Evolutionary conservation across 2,888 invertebrate genomes (phyloP), one percentile per base, ranked within the genome.

Genomic region (Trilocha varians): DNA sequence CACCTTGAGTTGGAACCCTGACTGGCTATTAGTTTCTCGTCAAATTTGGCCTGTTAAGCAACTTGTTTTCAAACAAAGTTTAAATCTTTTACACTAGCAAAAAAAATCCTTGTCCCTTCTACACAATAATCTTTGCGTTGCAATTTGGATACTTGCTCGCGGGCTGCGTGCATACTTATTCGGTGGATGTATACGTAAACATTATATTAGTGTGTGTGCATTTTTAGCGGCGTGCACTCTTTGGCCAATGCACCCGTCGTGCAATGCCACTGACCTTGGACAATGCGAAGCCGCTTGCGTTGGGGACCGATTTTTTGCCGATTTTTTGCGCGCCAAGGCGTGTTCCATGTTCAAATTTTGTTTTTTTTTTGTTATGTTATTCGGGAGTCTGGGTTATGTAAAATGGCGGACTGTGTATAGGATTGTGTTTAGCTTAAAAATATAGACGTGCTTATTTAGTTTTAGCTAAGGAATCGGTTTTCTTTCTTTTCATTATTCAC

Each of bases 241-340:
- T 82, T 84, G 82, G 83, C 78, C 83, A 78, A 78, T 82, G 83
- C 82, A 82, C 83, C 76, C 77, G 54, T 45, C 52, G 60, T 68
- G 73, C 72, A 73, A 75, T 73, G 78, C 69, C 78, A 82, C 77
- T 80, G 83, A 84, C 83, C 83, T 80, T 80, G 64, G 67, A 45
- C 61, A 65, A 55, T 63, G 79, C 40, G 41, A 82, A 84, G 84
- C 83, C 83, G 82, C 77, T 59, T 60, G 47, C 45, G 58, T 49
- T 62, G 65, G 65, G 64, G 43, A 39, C 16, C 36, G 40, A 43
- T 25, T 25, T 16, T 16, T 16, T 9, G 8, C 42, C 33, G 35
- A 16, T 42, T 38, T 25, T 32, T 38, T 38, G 34, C 38, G 38
- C 42, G 35, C 15, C 40, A 38, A 25, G 25, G 25, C 25, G 47